Percentiles rank a stretch among this genome's conserved stretches.
Evolutionary conservation across 2,888 invertebrate species (phyloP).

Genomic region (Melipona bicolor): DNA sequence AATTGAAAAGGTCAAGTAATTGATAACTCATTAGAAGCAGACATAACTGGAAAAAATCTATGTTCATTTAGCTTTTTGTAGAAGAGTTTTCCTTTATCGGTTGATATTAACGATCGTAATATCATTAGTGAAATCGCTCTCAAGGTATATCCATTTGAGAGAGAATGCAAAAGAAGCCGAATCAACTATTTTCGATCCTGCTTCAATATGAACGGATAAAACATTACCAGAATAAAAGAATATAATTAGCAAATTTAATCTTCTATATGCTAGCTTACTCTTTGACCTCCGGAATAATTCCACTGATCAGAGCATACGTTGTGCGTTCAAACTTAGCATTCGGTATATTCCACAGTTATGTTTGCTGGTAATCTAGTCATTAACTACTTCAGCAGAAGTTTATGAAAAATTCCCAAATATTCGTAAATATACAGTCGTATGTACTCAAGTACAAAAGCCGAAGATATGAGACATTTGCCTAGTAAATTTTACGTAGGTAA

Average conservation of each 20-base stretch:
- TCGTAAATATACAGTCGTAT: no score
- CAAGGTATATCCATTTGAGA: background rate
- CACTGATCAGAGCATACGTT: conserved; percentile 57
- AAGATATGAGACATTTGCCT: background rate
- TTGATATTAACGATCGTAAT: background rate
- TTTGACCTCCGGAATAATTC: conserved; percentile 77
- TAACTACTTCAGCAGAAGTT: background rate
- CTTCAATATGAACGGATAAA: background rate
- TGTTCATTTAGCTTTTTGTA: background rate
- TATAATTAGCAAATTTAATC: conserved; percentile 72
- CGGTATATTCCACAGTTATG: conserved; percentile 18
- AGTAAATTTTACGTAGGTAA: conserved; percentile 20
- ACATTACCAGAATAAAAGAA: conserved; percentile 48
- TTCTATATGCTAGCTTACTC: conserved; percentile 54
- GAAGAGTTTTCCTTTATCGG: background rate
- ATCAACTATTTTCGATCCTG: background rate
- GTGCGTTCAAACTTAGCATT: background rate
- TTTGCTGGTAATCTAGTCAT: background rate
- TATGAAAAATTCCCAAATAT: background rate
- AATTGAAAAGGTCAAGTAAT: background rate
- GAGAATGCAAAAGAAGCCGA: background rate
- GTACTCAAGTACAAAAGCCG: background rate
- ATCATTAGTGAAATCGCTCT: background rate
- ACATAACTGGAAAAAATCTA: background rate
- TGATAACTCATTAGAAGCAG: background rate